Evolutionary conservation across 1,140 invertebrate genomes (phyloP), one percentile per base, ranked within the genome.

Genomic region (Drosophila azteca): DNA sequence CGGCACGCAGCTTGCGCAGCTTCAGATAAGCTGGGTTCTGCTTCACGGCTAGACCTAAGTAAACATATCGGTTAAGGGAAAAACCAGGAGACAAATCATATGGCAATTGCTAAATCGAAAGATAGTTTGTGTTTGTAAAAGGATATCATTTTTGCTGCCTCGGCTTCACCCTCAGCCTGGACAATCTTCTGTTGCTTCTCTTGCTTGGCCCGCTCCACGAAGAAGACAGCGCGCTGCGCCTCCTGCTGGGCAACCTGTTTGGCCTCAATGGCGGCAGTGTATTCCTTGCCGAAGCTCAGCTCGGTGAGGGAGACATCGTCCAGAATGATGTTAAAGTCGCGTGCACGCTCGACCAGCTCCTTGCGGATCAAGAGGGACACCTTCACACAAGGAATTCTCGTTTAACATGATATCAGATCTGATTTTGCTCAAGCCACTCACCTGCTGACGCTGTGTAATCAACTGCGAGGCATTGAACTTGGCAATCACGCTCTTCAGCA

Each of bases 291-390:
- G 93, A 99, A 99, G 92, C 97, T 99, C 43, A 99, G 93, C 92
- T 99, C 99, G 45, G 99, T 99, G 51, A 99, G 96, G 4, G 99
- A 99, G n/a, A 99, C 99, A 93, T 99, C 99, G 93, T 99, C 99
- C 31, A 99, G 92, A 78, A 99, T 98, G 50, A 99, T 98, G 90
- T 99, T 98, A 92, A 99, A 99, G 93, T 99, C 99, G 85, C 96
- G 94, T n/a, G 99, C 99, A 62, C 99, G 94, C 85, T 99, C 98
- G 0, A 97, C 97, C 50, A 99, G 93, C 88, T 99, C 97, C 92
- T 97, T 95, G 75, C 99, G 94, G 39, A 99, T 98, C 79, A 99
- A 93, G 76, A 98, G 93, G 3, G 98, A 99, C 7, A 96, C 96
- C 94, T 35, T 48, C 20, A 48, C 45, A 55, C 11, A 48, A 35